phyloP scores from a whole-genome alignment of 1,140 invertebrate genomes.

The Fopius arisanus region DNA sequence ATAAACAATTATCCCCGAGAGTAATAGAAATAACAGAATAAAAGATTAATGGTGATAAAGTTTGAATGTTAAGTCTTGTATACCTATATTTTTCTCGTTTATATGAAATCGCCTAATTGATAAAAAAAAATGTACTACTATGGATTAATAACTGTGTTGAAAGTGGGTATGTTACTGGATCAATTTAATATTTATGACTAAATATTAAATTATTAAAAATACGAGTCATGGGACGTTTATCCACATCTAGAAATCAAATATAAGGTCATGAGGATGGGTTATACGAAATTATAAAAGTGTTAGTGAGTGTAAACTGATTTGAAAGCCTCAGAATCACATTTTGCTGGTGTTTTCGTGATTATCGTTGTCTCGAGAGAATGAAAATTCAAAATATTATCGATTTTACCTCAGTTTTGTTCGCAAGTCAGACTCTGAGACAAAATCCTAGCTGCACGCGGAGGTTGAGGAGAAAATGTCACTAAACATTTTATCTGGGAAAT shows the following conservation, averaged over 20 bases:
- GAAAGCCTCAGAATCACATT: not conserved
- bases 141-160: constrained; percentile 20
- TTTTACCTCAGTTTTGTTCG: not conserved
- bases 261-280: not conserved
- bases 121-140: constrained; percentile 16
- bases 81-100: constrained; percentile 20
- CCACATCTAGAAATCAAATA: not conserved
- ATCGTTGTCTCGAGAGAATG: not conserved
- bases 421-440: not conserved
- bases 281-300: not conserved
- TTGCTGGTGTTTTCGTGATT: not conserved
- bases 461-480: not conserved
- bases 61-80: constrained; percentile 15
- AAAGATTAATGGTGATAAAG: not conserved
- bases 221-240: not conserved
- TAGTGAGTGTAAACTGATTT: not conserved
- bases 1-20: not conserved
- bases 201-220: not conserved
- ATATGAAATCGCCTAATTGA: constrained; percentile 23
- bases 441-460: not conserved
- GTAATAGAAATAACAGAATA: not conserved
- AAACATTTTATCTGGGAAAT: not conserved
- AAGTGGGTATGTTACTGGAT: constrained; percentile 24
- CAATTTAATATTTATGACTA: constrained; percentile 19
- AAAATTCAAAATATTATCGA: not conserved